Evolutionary conservation across 2,113 vertebrate genomes (phyloP), one percentile per base, ranked within the genome.

Genomic region (Glaucidium brasilianum): DNA sequence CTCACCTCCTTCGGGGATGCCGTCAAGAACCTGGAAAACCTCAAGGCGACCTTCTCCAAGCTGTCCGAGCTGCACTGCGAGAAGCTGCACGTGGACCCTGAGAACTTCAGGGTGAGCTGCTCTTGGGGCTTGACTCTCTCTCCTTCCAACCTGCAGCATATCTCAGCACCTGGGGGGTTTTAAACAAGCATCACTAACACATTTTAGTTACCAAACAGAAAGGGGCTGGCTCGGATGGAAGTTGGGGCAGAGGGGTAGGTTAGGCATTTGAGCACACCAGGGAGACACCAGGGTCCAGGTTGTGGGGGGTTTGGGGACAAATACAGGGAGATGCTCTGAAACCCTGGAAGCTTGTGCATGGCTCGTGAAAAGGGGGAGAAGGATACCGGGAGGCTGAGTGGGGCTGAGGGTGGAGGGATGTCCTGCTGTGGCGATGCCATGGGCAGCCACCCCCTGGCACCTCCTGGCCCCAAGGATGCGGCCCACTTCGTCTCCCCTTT

Each of bases 51-150:
- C 47, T 99, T 98, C 20, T n/a, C 98, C 19, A 79, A 97, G 19
- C 97, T 99, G 80, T 99, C 98, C 2, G 96, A 98, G 58, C 98
- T 98, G 92, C 99, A 99, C 98, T 99, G 98, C 1, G 98, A 99
- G 34, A 98, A 98, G 71, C 98, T 99, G 90, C 98, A 99, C 2
- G 98, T 99, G 87, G 99, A 99, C 94, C 98, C 99, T 7, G 98
- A 98, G 96, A 98, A 98, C 92, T 98, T 98, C 95, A 96, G 15
- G 95, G 97, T 98, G 94, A 97, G 97, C 7, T 4, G 8, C 3
- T 1, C 5, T 17, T 1, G 3, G 55, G 62, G 32, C 43, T 53
- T n/a, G 16, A 1, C n/a, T 21, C 15, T 10, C 66, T 60, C 23
- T 15, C 13, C 43, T 26, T 58, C n/a, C 32, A 7, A 12, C 69